Conservation (phyloP, 2,797 vertebrate genomes). For the Pitangus sulphuratus region DNA sequence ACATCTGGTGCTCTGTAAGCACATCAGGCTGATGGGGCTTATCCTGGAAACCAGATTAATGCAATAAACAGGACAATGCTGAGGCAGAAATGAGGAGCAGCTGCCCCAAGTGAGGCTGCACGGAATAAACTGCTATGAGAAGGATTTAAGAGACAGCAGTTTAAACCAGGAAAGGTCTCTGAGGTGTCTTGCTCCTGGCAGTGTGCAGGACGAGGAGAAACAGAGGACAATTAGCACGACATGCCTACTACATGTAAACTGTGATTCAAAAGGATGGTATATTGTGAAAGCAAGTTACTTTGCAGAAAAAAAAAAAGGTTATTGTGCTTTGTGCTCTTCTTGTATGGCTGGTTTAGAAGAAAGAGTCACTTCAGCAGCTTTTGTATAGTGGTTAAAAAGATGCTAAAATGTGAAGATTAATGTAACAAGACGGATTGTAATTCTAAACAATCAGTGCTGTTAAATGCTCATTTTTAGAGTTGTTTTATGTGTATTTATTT, state of each 20-base stretch:
- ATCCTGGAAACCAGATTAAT: conserved; percentile 10
- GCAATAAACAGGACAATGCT: background rate
- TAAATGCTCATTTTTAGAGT: conserved; percentile 13
- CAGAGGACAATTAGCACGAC: background rate
- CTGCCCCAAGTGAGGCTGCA: background rate
- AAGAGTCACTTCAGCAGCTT: conserved; percentile 7
- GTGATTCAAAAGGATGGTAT: background rate
- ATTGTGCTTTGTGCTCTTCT: conserved; percentile 18
- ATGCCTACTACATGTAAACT: background rate
- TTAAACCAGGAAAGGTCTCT: background rate
- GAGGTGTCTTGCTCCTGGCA: background rate
- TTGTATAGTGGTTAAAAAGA: conserved; percentile 4
- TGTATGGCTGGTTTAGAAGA: background rate
- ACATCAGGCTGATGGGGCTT: conserved; percentile 7
- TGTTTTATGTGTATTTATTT: conserved; percentile 61
- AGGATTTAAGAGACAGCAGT: background rate
- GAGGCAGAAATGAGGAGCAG: conserved; percentile 34
- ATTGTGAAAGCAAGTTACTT: conserved; percentile 52
- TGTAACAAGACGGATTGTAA: conserved; percentile 21
- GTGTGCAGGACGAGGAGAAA: background rate
- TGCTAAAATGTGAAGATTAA: conserved; percentile 31
- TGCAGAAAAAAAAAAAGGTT: background rate
- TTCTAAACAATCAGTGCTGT: conserved; percentile 38
- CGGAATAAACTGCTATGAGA: background rate
- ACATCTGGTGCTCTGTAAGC: conserved; percentile 25